A percentile compares a stretch with the other conserved stretches of the same genome.
These are phyloP conservation scores for Monarcha castaneiventris DNA, from an alignment of 2,113 vertebrate species.

Conservation along the genomic window DNA sequence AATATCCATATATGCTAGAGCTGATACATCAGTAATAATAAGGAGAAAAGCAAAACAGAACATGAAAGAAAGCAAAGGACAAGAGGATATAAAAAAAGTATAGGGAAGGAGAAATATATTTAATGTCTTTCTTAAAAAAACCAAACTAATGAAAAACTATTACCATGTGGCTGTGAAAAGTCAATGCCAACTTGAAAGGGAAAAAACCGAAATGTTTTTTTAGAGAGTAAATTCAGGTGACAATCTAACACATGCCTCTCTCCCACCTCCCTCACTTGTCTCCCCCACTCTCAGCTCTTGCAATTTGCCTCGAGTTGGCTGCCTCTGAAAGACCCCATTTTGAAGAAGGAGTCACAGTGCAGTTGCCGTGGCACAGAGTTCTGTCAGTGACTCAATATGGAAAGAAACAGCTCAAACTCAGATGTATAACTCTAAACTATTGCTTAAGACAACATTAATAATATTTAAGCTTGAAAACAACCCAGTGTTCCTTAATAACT, in stretches of 20 bases:
- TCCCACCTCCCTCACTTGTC: background rate
- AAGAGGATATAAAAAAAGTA: background rate
- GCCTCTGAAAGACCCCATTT: background rate
- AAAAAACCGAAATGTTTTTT: background rate
- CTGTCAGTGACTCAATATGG: background rate
- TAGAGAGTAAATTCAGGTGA: background rate
- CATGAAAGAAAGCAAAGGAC: background rate
- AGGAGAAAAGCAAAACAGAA: background rate
- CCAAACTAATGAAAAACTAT: background rate
- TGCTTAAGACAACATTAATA: background rate
- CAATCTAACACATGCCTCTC: background rate
- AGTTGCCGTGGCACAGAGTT: background rate
- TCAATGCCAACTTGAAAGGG: background rate
- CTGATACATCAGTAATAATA: background rate
- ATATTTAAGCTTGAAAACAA: background rate
- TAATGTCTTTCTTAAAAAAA: background rate
- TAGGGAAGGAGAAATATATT: background rate
- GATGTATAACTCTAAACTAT: background rate
- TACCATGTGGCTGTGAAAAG: background rate
- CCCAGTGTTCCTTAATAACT: background rate
- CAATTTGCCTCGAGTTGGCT: background rate
- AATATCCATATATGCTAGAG: background rate
- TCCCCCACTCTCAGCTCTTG: background rate
- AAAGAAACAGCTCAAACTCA: background rate
- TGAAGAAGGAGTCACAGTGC: background rate